Evolutionary conservation across 2,797 vertebrate species (phyloP).

Genomic region (Limnodromus scolopaceus): DNA sequence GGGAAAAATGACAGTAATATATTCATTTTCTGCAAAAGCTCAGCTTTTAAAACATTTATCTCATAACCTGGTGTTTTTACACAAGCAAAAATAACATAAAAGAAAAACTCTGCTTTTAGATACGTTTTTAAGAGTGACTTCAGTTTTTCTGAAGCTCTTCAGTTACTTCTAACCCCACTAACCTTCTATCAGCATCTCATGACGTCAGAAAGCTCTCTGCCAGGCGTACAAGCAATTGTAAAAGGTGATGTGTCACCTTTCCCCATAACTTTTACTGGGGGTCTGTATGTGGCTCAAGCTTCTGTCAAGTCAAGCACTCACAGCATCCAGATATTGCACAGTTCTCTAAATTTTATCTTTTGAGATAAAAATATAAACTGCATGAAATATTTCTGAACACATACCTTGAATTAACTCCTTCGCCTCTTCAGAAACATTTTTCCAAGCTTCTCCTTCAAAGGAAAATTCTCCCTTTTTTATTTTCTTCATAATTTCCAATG

Average conservation of each 20-base stretch:
- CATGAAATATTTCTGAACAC: background rate
- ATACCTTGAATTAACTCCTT: slow-evolving; percentile 97
- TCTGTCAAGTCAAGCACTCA: background rate
- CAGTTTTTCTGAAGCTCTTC: background rate
- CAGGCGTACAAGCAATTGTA: background rate
- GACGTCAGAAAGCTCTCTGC: background rate
- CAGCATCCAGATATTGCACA: background rate
- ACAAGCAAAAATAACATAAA: background rate
- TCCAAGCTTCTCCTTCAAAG: slow-evolving; percentile 97
- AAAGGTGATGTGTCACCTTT: background rate
- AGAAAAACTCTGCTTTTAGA: background rate
- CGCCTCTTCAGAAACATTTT: slow-evolving; percentile 94
- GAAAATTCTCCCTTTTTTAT: slow-evolving; percentile 98
- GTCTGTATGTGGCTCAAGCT: background rate
- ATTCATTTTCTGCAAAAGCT: background rate
- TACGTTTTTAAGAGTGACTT: background rate
- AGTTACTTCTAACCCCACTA: background rate
- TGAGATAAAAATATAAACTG: background rate
- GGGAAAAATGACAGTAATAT: background rate
- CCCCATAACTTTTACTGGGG: background rate
- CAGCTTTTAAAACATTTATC: background rate
- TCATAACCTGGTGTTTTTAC: background rate
- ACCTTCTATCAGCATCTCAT: background rate
- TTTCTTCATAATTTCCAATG: slow-evolving; percentile 98
- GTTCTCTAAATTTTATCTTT: background rate